These are phyloP conservation scores for Agonopterix arenella DNA, from an alignment of 2,888 invertebrate genomes.

Conservation along the genomic window DNA sequence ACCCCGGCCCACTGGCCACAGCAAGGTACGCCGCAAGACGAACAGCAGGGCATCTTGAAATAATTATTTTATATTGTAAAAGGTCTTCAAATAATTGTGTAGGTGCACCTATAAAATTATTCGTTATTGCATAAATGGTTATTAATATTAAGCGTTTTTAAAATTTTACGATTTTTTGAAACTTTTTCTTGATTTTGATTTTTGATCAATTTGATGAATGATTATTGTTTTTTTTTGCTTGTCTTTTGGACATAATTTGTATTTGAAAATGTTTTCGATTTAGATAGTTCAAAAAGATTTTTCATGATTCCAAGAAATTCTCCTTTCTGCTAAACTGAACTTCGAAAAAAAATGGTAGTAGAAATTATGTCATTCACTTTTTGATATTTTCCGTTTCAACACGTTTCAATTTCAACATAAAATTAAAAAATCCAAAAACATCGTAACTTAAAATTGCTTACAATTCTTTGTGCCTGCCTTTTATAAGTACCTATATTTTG, in stretches of 20 bases:
- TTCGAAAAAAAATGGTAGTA: too few relatives aligned
- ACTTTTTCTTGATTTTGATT: background rate
- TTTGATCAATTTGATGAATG: background rate
- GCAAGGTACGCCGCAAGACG: slow-evolving; percentile 38
- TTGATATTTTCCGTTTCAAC: too few relatives aligned
- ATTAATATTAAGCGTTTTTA: background rate
- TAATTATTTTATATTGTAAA: background rate
- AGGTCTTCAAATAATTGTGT: background rate
- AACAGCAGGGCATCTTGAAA: slow-evolving; percentile 8
- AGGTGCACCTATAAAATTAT: background rate
- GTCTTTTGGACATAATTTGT: too few relatives aligned
- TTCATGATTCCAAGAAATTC: too few relatives aligned
- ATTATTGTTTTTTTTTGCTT: too few relatives aligned
- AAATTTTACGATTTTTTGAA: background rate
- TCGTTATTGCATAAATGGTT: background rate
- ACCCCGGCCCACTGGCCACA: slow-evolving; percentile 45
- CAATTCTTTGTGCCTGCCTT: background rate
- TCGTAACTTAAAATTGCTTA: background rate
- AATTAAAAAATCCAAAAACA: too few relatives aligned
- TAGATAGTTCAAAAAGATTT: too few relatives aligned
- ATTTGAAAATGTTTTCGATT: too few relatives aligned
- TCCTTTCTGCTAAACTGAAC: too few relatives aligned
- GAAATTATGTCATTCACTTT: too few relatives aligned
- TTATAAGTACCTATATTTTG: background rate
- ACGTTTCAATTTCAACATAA: too few relatives aligned